phyloP scores from a whole-genome alignment of 2,888 invertebrate genomes.

The Drosophila neotestacea region DNA sequence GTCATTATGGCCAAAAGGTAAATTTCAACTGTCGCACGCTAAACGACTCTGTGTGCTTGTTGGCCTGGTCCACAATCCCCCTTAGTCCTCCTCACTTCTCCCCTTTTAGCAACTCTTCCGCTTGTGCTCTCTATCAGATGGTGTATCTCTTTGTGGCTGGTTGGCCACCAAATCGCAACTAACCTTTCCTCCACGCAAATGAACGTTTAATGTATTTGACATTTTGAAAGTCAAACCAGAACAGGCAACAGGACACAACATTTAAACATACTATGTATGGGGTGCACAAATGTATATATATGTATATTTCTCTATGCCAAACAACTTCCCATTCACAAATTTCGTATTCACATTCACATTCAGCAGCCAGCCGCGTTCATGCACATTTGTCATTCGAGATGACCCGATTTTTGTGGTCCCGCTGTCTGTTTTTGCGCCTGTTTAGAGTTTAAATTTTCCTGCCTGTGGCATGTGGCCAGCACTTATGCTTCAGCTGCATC shows the following conservation, averaged over 20 bases:
- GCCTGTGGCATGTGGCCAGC: slow-evolving; percentile 43
- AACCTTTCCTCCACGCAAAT: slow-evolving; percentile 67
- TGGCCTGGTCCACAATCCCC: slow-evolving; percentile 18
- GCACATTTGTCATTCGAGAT: slow-evolving; percentile 77
- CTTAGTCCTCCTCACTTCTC: not conserved
- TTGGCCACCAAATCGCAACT: slow-evolving; percentile 71
- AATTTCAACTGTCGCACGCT: slow-evolving; percentile 79
- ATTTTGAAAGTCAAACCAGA: slow-evolving; percentile 78
- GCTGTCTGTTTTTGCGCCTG: slow-evolving; percentile 66
- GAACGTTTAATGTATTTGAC: slow-evolving; percentile 84
- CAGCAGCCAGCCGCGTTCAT: slow-evolving; percentile 27
- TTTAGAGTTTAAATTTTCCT: slow-evolving; percentile 70
- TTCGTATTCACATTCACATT: slow-evolving; percentile 20
- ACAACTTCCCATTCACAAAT: slow-evolving; percentile 14
- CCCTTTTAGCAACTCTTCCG: slow-evolving; percentile 4
- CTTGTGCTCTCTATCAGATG: slow-evolving; percentile 37
- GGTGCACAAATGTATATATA: slow-evolving; percentile 7
- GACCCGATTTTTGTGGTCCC: slow-evolving; percentile 76
- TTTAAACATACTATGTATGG: slow-evolving; percentile 60
- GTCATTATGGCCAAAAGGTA: slow-evolving; percentile 81
- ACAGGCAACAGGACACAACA: slow-evolving; percentile 58
- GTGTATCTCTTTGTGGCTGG: slow-evolving; percentile 68
- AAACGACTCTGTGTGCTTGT: slow-evolving; percentile 66
- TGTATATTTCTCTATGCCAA: slow-evolving; percentile 17
- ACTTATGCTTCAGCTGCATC: slow-evolving; percentile 31